phyloP scores from a whole-genome alignment of 92 coral and sea anemone genomes.

The Virgularia gustaviana region DNA sequence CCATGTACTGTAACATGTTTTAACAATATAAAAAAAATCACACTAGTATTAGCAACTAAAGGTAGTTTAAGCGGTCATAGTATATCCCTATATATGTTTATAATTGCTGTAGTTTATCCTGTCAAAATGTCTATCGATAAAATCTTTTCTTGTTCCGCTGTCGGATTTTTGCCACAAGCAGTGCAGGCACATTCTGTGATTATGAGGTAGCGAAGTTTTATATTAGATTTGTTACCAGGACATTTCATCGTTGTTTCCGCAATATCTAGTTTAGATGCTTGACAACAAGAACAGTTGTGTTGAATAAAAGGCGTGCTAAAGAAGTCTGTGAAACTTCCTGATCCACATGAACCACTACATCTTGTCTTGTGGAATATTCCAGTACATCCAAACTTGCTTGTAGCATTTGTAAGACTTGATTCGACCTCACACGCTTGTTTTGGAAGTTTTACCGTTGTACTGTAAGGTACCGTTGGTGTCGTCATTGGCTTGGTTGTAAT shows the following conservation, averaged over 20 bases:
- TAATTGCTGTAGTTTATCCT: too few relatives aligned
- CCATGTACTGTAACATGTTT: too few relatives aligned
- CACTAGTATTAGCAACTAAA: too few relatives aligned
- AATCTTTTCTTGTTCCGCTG: conserved; percentile 1
- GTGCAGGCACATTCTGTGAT: conserved; percentile 31
- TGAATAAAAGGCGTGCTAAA: conserved; percentile 1
- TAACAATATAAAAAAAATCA: too few relatives aligned
- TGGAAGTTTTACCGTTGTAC: not conserved
- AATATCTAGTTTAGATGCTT: not conserved
- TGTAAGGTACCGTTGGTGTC: not conserved
- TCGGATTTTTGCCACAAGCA: conserved; percentile 17
- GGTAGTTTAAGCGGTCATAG: too few relatives aligned
- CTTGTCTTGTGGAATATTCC: not conserved
- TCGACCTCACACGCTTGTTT: conserved; percentile 5
- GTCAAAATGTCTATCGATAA: too few relatives aligned
- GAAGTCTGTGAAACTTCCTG: conserved; percentile 3
- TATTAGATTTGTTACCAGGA: not conserved
- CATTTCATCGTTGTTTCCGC: conserved; percentile 10
- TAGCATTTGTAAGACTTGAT: not conserved
- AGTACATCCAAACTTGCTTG: not conserved
- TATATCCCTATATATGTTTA: too few relatives aligned
- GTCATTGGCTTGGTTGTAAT: not conserved
- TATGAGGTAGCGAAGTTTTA: not conserved
- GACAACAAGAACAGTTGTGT: conserved; percentile 28
- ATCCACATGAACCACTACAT: conserved; percentile 23